Conservation (phyloP, 1,140 invertebrate species). For the Sipha flava region DNA sequence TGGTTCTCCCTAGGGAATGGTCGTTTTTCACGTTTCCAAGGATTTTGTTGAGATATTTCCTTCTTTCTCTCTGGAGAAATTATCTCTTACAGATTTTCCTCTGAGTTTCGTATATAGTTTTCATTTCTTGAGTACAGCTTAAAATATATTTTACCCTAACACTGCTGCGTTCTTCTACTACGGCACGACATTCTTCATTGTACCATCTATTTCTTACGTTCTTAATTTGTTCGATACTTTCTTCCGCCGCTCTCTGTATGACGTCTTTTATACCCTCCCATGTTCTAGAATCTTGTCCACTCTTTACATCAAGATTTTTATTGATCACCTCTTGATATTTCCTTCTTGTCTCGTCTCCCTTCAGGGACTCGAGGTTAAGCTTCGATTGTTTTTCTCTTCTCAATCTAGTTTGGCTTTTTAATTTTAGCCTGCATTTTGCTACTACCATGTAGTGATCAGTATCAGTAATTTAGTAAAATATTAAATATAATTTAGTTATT, state of each 20-base stretch:
- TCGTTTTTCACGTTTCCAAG: background rate
- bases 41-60: background rate
- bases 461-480: no score
- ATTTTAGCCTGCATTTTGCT: background rate
- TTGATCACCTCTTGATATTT: background rate
- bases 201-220: background rate
- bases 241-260: background rate
- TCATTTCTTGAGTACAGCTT: no score
- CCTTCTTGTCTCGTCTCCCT: background rate
- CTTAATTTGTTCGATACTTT: background rate
- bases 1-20: background rate
- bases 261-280: background rate
- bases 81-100: background rate
- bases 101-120: background rate
- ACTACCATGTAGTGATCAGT: constrained; percentile 34
- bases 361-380: background rate
- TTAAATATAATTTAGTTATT: no score
- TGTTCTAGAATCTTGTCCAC: background rate
- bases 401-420: background rate
- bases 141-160: no score
- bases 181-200: background rate
- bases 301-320: no score
- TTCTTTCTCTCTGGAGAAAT: background rate
- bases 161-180: background rate
- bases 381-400: background rate